phyloP scores from a whole-genome alignment of 2,113 vertebrate species.

The Albula goreensis region DNA sequence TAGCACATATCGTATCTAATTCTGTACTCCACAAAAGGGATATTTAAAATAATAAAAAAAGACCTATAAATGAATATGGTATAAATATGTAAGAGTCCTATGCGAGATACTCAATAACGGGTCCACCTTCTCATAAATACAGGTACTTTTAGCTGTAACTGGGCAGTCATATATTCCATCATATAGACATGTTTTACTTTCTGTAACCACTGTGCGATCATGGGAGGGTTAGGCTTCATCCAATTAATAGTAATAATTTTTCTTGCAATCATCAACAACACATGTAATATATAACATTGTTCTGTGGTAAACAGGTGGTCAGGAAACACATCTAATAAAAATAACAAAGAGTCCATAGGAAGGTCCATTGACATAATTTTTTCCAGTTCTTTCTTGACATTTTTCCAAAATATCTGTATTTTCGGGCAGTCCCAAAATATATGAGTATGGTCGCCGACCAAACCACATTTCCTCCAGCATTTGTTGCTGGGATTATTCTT shows the following conservation, averaged over 20 bases:
- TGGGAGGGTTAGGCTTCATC: slow-evolving; percentile 3
- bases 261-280: slow-evolving; percentile 8
- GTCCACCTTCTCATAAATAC: too few relatives aligned
- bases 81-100: too few relatives aligned
- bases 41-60: too few relatives aligned
- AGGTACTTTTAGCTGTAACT: too few relatives aligned
- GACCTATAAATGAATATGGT: too few relatives aligned
- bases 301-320: background rate
- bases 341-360: background rate
- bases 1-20: too few relatives aligned
- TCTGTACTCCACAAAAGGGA: too few relatives aligned
- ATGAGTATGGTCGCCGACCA: background rate
- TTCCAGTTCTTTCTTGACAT: too few relatives aligned
- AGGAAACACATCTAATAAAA: background rate
- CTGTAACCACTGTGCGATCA: background rate
- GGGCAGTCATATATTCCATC: background rate
- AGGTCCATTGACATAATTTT: background rate
- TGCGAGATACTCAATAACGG: too few relatives aligned
- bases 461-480: slow-evolving; percentile 16
- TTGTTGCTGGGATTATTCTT: background rate
- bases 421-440: too few relatives aligned
- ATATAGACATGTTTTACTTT: background rate
- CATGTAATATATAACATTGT: background rate
- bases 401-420: too few relatives aligned
- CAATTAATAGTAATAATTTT: slow-evolving; percentile 6